Evolutionary conservation across 2,113 vertebrate genomes (phyloP).

Genomic region (Stomatorhinus ivindoensis): DNA sequence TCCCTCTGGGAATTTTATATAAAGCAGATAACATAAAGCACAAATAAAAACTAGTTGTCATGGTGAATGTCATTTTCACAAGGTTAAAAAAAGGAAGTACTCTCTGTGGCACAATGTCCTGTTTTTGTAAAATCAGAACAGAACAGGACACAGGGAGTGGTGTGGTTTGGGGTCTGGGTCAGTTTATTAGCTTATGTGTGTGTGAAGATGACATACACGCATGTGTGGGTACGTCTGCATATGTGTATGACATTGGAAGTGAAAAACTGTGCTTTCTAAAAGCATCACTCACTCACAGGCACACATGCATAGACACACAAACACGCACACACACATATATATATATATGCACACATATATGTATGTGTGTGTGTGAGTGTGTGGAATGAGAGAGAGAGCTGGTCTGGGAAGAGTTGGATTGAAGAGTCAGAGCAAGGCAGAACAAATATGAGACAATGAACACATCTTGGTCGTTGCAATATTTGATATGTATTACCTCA

Average conservation of each 20-base stretch:
- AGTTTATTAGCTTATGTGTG: neutral
- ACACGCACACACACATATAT: no score
- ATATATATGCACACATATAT: no score
- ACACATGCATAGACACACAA: neutral
- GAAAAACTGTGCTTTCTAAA: neutral
- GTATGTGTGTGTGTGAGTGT: no score
- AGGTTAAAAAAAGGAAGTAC: conserved; percentile 39
- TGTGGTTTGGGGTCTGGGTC: neutral
- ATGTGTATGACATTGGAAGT: neutral
- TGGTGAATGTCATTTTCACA: conserved; percentile 21
- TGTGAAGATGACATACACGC: neutral
- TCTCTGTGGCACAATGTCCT: conserved; percentile 41
- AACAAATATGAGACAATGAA: neutral
- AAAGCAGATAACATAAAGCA: neutral
- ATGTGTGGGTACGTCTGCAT: neutral
- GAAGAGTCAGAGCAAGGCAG: neutral
- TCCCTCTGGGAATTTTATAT: neutral
- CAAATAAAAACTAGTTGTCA: neutral
- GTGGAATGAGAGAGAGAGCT: neutral
- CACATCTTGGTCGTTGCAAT: neutral
- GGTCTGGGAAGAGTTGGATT: neutral
- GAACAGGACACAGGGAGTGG: conserved; percentile 17
- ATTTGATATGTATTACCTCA: neutral
- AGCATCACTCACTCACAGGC: neutral
- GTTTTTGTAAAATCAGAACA: conserved; percentile 41